Conservation (phyloP, 2,797 vertebrate genomes). For the Gila robusta region DNA sequence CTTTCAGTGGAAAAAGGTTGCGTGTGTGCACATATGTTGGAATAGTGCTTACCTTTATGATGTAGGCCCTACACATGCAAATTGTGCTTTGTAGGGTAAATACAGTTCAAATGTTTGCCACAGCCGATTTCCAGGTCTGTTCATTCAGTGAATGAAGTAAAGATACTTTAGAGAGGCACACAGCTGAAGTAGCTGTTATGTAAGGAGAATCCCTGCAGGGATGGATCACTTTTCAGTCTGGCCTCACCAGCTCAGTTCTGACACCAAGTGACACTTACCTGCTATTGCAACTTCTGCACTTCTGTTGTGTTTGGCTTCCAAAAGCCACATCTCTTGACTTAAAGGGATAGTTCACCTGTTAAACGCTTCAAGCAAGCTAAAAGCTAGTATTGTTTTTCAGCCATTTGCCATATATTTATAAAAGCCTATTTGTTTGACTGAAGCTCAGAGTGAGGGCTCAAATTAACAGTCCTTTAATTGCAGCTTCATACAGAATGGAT, state of each 20-base stretch:
- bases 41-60: background rate
- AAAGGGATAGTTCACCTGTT: background rate
- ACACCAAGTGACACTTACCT: constrained; percentile 48
- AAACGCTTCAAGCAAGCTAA: background rate
- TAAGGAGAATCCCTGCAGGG: constrained; percentile 32
- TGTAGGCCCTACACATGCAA: background rate
- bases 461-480: constrained; percentile 54
- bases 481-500: constrained; percentile 42
- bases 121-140: constrained; percentile 13
- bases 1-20: constrained; percentile 28
- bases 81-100: constrained; percentile 17
- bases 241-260: constrained; percentile 48
- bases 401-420: constrained; percentile 21
- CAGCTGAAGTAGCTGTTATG: constrained; percentile 18
- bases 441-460: constrained; percentile 23
- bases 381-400: constrained; percentile 18
- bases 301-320: background rate
- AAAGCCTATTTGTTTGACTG: constrained; percentile 24
- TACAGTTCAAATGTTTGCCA: constrained; percentile 35
- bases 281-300: constrained; percentile 42
- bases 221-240: constrained; percentile 26
- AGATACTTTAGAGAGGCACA: constrained; percentile 47
- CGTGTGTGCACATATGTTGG: background rate
- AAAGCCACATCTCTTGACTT: background rate
- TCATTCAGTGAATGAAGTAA: constrained; percentile 27